These are phyloP conservation scores for Xyrauchen texanus DNA, from an alignment of 2,113 vertebrate genomes.

Conservation along the genomic window DNA sequence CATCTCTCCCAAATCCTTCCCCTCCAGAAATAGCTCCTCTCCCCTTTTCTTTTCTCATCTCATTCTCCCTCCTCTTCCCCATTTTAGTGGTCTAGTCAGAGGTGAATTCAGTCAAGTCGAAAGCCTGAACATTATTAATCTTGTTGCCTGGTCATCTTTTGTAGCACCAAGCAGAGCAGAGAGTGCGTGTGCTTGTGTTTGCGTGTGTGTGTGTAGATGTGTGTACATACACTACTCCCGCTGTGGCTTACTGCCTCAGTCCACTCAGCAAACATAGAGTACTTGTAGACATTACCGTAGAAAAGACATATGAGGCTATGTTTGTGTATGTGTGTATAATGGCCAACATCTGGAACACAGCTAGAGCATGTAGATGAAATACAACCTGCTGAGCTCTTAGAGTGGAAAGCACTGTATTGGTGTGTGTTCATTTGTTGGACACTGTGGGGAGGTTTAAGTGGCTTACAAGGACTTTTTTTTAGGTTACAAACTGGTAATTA, in stretches of 20 bases:
- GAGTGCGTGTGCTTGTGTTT: too few relatives aligned
- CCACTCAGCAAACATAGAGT: slow-evolving; percentile 38
- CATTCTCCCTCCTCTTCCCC: slow-evolving; percentile 20
- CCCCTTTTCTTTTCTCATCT: background rate
- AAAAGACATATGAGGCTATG: slow-evolving; percentile 38
- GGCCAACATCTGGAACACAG: slow-evolving; percentile 46
- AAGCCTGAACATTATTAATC: background rate
- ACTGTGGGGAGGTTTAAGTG: background rate
- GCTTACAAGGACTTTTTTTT: too few relatives aligned
- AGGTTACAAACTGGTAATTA: too few relatives aligned
- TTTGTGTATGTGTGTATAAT: slow-evolving; percentile 4
- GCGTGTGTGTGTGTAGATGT: slow-evolving; percentile 1
- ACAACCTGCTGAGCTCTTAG: slow-evolving; percentile 44
- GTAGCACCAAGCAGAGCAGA: slow-evolving; percentile 22
- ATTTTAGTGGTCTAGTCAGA: slow-evolving; percentile 29
- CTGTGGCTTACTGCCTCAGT: slow-evolving; percentile 30
- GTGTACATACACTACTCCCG: background rate
- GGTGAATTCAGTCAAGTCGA: slow-evolving; percentile 41
- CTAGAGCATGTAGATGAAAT: slow-evolving; percentile 37
- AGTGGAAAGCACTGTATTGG: slow-evolving; percentile 49
- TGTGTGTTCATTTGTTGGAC: slow-evolving; percentile 37
- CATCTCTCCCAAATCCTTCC: too few relatives aligned
- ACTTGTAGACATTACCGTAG: slow-evolving; percentile 53
- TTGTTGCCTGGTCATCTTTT: slow-evolving; percentile 5
- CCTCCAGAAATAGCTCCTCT: too few relatives aligned